Evolutionary conservation across 2,888 invertebrate species (phyloP), one percentile per base, ranked within the genome.

Genomic region (Eupithecia centaureata): DNA sequence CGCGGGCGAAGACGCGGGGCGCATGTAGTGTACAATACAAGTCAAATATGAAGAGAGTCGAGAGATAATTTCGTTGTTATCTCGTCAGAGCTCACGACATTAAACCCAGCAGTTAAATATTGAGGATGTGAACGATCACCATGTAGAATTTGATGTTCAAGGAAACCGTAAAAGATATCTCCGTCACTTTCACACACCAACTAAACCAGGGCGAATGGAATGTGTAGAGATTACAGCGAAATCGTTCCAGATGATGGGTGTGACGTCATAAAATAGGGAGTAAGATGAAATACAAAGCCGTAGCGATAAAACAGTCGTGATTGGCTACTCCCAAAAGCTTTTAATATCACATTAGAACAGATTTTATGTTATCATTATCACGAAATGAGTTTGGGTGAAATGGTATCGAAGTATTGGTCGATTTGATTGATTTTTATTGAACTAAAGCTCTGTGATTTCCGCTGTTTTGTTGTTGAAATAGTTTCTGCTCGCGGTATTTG

Each of bases 61-160:
- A 18, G 12, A 47, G 18, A 47, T 42, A 42, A 47, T 47, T 42
- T 42, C 22, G 30, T 58, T 33, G 59, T 47, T 56, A 66, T 72
- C 63, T 72, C 67, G 67, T 61, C 65, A 63, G 64, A 67, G 61
- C 69, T 68, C 68, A 70, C 71, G 67, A 70, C 76, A 75, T 73
- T 68, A 76, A 80, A 81, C 76, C 76, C 73, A 62, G 75, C 72
- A 79, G 78, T 81, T 77, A 80, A 77, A 79, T 70, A 78, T 80
- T 82, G 77, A 80, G 63, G 70, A 75, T 65, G 68, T 64, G 70
- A 77, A 77, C 75, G 72, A 77, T 77, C 73, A 75, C 73, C 74
- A 76, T 77, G 74, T 67, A 71, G 65, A 70, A 63, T 67, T 70
- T 74, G 62, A 76, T 72, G 73, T 67, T 71, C 67, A 65, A 56